Evolutionary conservation across 1,140 invertebrate genomes (phyloP), one percentile per base, ranked within the genome.

Genomic region (Lerema accius): DNA sequence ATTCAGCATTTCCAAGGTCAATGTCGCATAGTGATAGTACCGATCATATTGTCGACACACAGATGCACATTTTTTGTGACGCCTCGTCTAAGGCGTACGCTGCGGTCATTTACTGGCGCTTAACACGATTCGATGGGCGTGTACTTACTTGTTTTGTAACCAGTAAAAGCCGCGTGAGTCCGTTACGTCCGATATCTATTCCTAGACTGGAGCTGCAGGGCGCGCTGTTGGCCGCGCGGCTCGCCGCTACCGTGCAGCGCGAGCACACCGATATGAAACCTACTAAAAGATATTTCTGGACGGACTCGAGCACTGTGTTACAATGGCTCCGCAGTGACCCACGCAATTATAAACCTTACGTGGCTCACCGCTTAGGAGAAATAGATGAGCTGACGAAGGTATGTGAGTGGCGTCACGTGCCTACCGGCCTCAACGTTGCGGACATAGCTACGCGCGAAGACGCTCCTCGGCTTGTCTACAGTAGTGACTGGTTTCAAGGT

Each of bases 131-230:
- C 0, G 68, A 73, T 16, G 64, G 67, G 15, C 11, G 17, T 14
- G 64, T 70, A 13, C 15, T 50, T 28, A 32, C 67, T 46, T 37
- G 55, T 55, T 71, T 73, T 40, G 50, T 63, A 2, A 13, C 58
- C 17, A 53, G 65, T 32, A 73, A 58, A 78, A 55, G 64, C 7
- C 59, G 76, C 19, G 81, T 87, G 0, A 73, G 70, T 7, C 81
- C 81, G 0, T 5, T 82, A n/a, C 78, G 77, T 59, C 60, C 67
- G 0, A 28, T 74, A 1, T 70, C 85, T 0, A 76, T 90, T 3
- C 84, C 84, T 0, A 49, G 82, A n/a, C 11, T 84, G 4, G 84
- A 89, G 53, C 49, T 89, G 10, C 79, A 81, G 62, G 83, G 72
- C 0, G 78, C 82, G 0, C 26, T 85, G 0, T 16, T 90, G 14